Evolutionary conservation across 2,888 invertebrate species (phyloP), one percentile per base, ranked within the genome.

Genomic region (Caenorhabditis japonica): DNA sequence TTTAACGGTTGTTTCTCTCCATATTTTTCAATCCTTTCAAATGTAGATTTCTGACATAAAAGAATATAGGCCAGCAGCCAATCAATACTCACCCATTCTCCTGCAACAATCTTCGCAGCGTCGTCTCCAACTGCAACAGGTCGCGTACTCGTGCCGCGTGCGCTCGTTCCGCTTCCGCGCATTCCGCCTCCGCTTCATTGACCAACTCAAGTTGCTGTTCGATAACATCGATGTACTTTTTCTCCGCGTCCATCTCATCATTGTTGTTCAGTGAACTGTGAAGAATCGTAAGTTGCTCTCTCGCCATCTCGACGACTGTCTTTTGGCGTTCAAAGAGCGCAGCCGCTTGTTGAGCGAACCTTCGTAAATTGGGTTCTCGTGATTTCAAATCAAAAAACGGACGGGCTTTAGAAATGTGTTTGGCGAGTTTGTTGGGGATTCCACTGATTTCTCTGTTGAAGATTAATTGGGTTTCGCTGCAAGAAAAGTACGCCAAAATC

Each of bases 381-480:
- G 41, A 12, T 49, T 72, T 66, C 27, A 72, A 23, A 10, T 72
- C 72, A 36, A 66, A 72, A 25, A 41, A 72, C 1, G 43, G 41
- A 17, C 66, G 53, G 17, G 64, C 30, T 51, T 72, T 72, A 2
- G 64, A 27, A 15, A 72, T 60, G 47, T 72, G 72, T 53, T 66
- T 72, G 1, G 55, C 52, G 13, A 59, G 13, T 30, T 72, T 72
- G 10, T 53, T 64, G 8, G 53, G 44, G 17, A 66, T 36, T 27
- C 55, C 55, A 5, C 47, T 30, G 30, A 60, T 53, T 47, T 72
- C 72, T 47, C 55, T 60, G 49, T 64, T 59, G 41, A 59, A 72
- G 25, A 60, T 41, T n/a, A 30, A 30, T 17, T 66, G 64, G 5
- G 72, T 72, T 66, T 72, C 72, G 43, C 72, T 72, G 60, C n/a